Percentiles rank a stretch among this genome's conserved stretches.
Evolutionary conservation across 2,888 invertebrate species (phyloP).

Genomic region (Drepana falcataria): DNA sequence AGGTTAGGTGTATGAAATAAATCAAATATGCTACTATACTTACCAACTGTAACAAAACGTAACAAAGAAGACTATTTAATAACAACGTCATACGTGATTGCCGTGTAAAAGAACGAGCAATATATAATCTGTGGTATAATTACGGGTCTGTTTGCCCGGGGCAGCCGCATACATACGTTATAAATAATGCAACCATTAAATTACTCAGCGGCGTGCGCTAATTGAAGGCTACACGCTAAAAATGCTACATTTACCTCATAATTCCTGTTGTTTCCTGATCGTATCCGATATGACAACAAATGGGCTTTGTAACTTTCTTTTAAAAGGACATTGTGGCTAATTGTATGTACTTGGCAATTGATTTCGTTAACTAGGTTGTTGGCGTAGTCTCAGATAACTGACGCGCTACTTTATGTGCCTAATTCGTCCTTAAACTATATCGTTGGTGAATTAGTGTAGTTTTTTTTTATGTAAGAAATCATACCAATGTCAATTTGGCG

Average conservation of each 20-base stretch:
- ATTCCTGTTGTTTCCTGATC: neutral
- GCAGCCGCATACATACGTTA: neutral
- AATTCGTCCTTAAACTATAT: no score
- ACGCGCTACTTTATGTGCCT: no score
- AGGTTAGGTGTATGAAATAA: no score
- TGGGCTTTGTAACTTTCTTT: neutral
- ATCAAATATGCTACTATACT: neutral
- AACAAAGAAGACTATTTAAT: neutral
- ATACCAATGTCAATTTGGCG: no score
- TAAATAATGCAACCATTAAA: neutral
- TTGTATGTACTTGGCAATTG: neutral
- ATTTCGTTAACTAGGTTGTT: no score
- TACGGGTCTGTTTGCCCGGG: neutral
- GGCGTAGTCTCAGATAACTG: no score
- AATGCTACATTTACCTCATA: conserved; percentile 1
- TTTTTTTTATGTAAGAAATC: no score
- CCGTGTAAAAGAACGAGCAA: neutral
- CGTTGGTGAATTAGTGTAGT: no score
- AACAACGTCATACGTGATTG: neutral
- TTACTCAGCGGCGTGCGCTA: conserved; percentile 4
- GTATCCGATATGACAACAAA: neutral
- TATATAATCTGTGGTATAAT: neutral
- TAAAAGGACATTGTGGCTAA: neutral
- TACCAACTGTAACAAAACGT: neutral
- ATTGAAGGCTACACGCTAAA: conserved; percentile 6